Evolutionary conservation across 2,888 invertebrate genomes (phyloP).

Genomic region (Idaea straminata): DNA sequence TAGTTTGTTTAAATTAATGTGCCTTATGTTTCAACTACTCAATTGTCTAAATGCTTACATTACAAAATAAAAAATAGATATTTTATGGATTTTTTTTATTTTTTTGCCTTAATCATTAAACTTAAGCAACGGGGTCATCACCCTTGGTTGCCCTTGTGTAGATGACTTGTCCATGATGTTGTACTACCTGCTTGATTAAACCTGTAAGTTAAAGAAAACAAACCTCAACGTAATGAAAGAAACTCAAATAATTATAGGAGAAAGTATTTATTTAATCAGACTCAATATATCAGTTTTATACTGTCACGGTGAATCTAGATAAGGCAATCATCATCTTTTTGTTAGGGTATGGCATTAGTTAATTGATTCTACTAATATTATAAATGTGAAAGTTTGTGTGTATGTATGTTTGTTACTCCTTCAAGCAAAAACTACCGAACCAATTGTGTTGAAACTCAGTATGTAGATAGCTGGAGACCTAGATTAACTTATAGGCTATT

Average conservation of each 20-base stretch:
- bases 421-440: no score
- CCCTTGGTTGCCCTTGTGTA: conserved; percentile 98
- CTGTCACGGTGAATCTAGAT: conserved; percentile 63
- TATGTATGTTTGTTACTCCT: no score
- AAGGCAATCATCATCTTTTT: conserved; percentile 55
- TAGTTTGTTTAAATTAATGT: not conserved
- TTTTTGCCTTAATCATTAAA: conserved; percentile 68
- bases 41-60: conserved; percentile 10
- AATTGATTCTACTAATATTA: not conserved
- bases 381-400: no score
- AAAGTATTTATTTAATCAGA: conserved; percentile 53
- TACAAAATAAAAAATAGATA: conserved; percentile 13
- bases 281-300: conserved; percentile 82
- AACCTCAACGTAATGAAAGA: conserved; percentile 5
- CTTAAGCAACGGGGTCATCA: conserved; percentile 90
- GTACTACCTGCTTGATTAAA: conserved; percentile 96
- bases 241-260: not conserved
- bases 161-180: conserved; percentile 97
- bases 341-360: not conserved
- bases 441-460: no score
- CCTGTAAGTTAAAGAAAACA: conserved; percentile 75
- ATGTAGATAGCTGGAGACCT: no score
- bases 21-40: not conserved
- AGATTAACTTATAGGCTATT: no score
- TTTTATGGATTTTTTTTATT: conserved; percentile 52